A percentile compares a stretch with the other conserved stretches of the same genome.
phyloP scores from a whole-genome alignment of 2,113 vertebrate genomes.

The Dolichallabes microphthalmus region DNA sequence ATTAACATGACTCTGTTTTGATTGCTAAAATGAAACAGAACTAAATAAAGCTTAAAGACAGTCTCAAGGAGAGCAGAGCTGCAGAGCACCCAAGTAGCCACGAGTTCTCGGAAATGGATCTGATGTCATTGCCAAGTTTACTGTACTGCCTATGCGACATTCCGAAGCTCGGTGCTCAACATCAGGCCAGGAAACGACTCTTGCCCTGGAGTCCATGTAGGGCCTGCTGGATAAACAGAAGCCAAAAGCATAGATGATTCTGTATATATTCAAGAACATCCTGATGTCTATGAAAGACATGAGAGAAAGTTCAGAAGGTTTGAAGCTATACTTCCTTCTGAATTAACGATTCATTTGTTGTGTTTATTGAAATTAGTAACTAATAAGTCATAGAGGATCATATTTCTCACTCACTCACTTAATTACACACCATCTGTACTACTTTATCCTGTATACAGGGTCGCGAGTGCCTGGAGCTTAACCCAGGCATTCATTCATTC shows the following conservation, averaged over 20 bases:
- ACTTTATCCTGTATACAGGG: no score
- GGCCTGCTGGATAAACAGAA: constrained; percentile 27
- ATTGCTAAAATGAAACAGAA: not conserved
- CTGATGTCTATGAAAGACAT: not conserved
- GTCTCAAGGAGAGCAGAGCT: not conserved
- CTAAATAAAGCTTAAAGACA: constrained; percentile 10
- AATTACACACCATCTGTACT: no score
- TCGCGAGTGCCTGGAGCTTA: no score
- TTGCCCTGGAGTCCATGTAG: constrained; percentile 15
- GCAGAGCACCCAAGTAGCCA: not conserved
- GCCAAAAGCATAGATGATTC: constrained; percentile 27
- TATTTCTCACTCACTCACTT: not conserved
- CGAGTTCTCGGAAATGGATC: constrained; percentile 34
- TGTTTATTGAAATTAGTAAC: not conserved
- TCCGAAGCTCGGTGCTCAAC: constrained; percentile 20
- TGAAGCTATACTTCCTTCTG: not conserved
- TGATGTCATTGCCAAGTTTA: constrained; percentile 57
- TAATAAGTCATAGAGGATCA: not conserved
- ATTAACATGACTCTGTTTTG: not conserved
- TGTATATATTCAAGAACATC: constrained; percentile 20
- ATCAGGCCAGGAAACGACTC: constrained; percentile 39
- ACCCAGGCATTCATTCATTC: no score
- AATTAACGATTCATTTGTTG: not conserved
- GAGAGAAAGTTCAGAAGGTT: not conserved
- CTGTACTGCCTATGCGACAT: constrained; percentile 34